phyloP scores from a whole-genome alignment of 2,888 invertebrate genomes.

The Apamea sordens region DNA sequence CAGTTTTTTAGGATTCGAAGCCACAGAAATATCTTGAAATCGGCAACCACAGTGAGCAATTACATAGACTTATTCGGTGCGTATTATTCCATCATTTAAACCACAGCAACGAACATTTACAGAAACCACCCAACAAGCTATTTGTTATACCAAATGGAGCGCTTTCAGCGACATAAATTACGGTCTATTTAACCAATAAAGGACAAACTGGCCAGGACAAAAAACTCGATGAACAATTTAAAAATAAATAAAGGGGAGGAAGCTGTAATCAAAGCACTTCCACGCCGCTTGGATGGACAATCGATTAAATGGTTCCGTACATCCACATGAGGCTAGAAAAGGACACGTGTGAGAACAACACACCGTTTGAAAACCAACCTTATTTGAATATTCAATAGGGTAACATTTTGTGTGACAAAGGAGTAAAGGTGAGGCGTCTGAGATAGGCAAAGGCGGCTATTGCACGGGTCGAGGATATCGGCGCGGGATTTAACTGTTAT shows the following conservation, averaged over 20 bases:
- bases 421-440: slow-evolving; percentile 22
- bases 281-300: slow-evolving; percentile 85
- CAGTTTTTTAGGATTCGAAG: not conserved
- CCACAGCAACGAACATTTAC: slow-evolving; percentile 1
- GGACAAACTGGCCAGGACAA: slow-evolving; percentile 72
- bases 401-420: slow-evolving; percentile 9
- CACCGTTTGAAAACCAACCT: slow-evolving; percentile 22
- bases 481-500: slow-evolving; percentile 38
- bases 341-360: slow-evolving; percentile 29
- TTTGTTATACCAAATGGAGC: slow-evolving; percentile 47
- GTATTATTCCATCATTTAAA: not conserved
- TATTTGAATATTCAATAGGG: slow-evolving; percentile 11
- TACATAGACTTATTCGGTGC: too few relatives aligned
- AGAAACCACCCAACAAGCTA: slow-evolving; percentile 51
- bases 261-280: slow-evolving; percentile 87
- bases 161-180: slow-evolving; percentile 59
- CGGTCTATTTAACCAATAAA: slow-evolving; percentile 74
- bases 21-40: not conserved
- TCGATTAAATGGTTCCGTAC: slow-evolving; percentile 82
- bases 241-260: slow-evolving; percentile 87
- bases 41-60: not conserved
- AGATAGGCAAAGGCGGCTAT: slow-evolving; percentile 32
- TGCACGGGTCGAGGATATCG: slow-evolving; percentile 43
- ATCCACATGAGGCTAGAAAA: slow-evolving; percentile 60
- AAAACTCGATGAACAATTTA: slow-evolving; percentile 79